Percentiles rank a stretch among this genome's conserved stretches.
Conservation (phyloP, 2,113 vertebrate genomes). For the Pluvialis apricaria region DNA sequence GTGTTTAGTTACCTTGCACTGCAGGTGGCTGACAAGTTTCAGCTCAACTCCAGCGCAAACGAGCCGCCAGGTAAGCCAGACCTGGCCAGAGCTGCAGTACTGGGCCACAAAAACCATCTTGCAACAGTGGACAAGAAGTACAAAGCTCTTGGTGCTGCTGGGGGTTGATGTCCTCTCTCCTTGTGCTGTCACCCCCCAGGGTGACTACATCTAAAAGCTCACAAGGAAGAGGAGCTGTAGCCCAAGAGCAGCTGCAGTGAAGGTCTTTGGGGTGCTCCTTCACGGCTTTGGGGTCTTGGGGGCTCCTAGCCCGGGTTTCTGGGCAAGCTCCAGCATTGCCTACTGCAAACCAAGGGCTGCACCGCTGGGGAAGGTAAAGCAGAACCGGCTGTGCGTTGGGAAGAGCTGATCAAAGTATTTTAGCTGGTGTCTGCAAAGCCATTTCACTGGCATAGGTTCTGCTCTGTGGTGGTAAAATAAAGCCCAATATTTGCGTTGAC, state of each 20-base stretch:
- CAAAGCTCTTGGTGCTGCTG: neutral
- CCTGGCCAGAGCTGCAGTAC: neutral
- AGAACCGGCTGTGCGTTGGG: rapidly evolving
- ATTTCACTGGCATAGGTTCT: neutral
- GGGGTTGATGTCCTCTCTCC: neutral
- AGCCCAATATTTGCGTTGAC: neutral
- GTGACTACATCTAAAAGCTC: neutral
- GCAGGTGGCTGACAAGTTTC: neutral
- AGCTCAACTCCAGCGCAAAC: neutral
- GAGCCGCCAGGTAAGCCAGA: neutral
- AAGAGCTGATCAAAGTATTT: neutral
- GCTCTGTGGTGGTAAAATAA: neutral
- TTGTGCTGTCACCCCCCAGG: neutral
- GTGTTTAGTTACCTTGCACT: neutral
- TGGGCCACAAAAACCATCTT: neutral
- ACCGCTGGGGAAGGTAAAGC: neutral
- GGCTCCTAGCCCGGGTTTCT: neutral
- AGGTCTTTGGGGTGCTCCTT: neutral
- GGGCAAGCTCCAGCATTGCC: neutral
- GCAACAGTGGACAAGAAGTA: neutral
- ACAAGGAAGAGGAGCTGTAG: neutral
- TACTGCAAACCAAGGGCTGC: neutral
- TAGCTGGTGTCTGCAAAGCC: neutral
- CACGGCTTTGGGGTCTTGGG: neutral
- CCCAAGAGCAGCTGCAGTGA: neutral